Evolutionary conservation across 2,113 vertebrate genomes (phyloP), one percentile per base, ranked within the genome.

Genomic region (Conger conger): DNA sequence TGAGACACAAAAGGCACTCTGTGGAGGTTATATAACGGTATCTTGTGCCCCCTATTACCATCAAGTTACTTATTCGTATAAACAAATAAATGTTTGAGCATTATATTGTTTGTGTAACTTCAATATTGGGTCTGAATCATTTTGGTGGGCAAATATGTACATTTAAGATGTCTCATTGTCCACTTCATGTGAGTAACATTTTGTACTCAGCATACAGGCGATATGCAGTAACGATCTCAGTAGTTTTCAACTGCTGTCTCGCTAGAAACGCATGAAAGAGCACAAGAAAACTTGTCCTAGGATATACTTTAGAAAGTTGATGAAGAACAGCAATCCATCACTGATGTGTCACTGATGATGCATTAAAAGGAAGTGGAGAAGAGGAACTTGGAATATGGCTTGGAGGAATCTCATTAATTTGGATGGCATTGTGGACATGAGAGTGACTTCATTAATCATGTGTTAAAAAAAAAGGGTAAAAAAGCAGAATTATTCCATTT

Each of bases 381-480:
- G 23, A 7, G 78, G n/a, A 80, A 33, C 38, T 45, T 85, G n/a
- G n/a, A n/a, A 82, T 76, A 78, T 54, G 36, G 83, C 50, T 84
- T 40, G 42, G 33, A 77, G 38, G 80, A 82, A 77, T 54, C 45
- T 82, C 33, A 82, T 50, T 76, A 50, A 78, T 57, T 76, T 76
- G 38, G 36, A 38, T 20, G n/a, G 80, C 63, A 53, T 85, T 16
- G 76, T 23, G 33, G 63, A 85, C 42, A 76, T 45, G 18, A 50
- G 30, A 85, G 63, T 81, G 38, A 81, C 79, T 38, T 37, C 16
- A 86, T 82, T 86, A 85, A 81, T 85, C 40, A 33, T 63, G 60
- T 85, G 83, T 85, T 63, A 63, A 60, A 60, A 50, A 42, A 42
- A 42, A 42, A 8, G 3, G 57, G 1, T 17, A 60, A 60, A 57